Percentiles rank a stretch among this genome's conserved stretches.
phyloP scores from a whole-genome alignment of 1,140 invertebrate genomes.

The Drosophila nebulosa region DNA sequence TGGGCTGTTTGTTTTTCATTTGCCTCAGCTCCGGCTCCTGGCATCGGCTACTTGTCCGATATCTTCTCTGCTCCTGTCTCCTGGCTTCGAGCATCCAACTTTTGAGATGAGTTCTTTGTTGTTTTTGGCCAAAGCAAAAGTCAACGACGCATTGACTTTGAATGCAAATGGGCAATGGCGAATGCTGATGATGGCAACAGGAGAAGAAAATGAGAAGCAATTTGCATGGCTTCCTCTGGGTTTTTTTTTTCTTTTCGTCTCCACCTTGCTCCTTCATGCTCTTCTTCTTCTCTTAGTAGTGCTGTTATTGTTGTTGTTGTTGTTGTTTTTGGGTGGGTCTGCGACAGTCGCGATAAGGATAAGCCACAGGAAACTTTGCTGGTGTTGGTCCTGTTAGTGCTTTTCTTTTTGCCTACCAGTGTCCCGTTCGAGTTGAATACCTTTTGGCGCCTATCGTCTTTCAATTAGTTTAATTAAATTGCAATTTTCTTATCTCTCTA shows the following conservation, averaged over 20 bases:
- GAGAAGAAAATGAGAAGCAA: constrained; percentile 44
- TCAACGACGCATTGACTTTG: constrained; percentile 67
- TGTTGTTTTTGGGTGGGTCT: constrained; percentile 32
- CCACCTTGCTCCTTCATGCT: neutral
- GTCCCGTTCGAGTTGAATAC: constrained; percentile 9
- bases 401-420: neutral
- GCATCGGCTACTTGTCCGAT: neutral
- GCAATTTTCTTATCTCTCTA: constrained; percentile 56
- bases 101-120: neutral
- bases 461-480: constrained; percentile 77
- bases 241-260: constrained; percentile 8
- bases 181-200: constrained; percentile 2
- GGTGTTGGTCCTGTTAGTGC: neutral
- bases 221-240: constrained; percentile 61
- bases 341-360: constrained; percentile 57
- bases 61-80: no score
- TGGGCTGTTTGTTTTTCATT: constrained; percentile 52
- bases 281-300: constrained; percentile 8
- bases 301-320: constrained; percentile 1
- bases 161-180: constrained; percentile 62
- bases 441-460: constrained; percentile 62
- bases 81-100: no score
- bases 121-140: constrained; percentile 52
- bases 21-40: neutral
- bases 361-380: constrained; percentile 24